Evolutionary conservation across 2,797 vertebrate species (phyloP), one percentile per base, ranked within the genome.

Genomic region (Falco peregrinus): DNA sequence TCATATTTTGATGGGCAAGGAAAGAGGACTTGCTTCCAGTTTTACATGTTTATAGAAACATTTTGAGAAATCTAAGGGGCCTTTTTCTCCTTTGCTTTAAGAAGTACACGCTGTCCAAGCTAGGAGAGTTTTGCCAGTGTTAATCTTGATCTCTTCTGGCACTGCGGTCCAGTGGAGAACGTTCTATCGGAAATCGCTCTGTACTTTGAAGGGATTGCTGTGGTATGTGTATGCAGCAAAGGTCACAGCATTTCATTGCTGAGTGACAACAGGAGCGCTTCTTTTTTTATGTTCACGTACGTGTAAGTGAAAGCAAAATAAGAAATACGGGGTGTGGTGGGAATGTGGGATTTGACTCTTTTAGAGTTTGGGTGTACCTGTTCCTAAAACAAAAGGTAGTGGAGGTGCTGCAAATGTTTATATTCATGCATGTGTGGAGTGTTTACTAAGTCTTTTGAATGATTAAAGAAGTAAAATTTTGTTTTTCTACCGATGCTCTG

Each of bases 221-320:
- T 39, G 67, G 25, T 81, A 9, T 85, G 86, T 45, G 57, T 43
- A 17, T 51, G 68, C 35, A 59, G 71, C 75, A 94, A 97, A 98
- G 98, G 95, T 98, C 96, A 93, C 98, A 96, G 96, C 98, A 93
- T 77, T 98, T 96, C 95, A 96, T 9, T 98, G 98, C 95, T 98
- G 81, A 97, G 97, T 93, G 96, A 86, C 92, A 70, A 11, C 45
- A 51, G 65, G 26, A 90, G 56, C 16, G 39, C 59, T 95, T 84
- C n/a, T 4, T 26, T 45, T 68, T 87, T 95, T 71, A 20, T 78
- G 56, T 53, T 82, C 3, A 0, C 33, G 6, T 81, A 20, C 16
- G 5, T 48, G 11, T 41, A 70, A 91, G 67, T 43, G 50, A 84
- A 89, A 76, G 57, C 56, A 75, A 89, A 82, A 22, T 48, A 25